A percentile compares a stretch with the other conserved stretches of the same genome.
Conservation (phyloP, 2,888 invertebrate genomes). For the Andrena trimmerana region DNA sequence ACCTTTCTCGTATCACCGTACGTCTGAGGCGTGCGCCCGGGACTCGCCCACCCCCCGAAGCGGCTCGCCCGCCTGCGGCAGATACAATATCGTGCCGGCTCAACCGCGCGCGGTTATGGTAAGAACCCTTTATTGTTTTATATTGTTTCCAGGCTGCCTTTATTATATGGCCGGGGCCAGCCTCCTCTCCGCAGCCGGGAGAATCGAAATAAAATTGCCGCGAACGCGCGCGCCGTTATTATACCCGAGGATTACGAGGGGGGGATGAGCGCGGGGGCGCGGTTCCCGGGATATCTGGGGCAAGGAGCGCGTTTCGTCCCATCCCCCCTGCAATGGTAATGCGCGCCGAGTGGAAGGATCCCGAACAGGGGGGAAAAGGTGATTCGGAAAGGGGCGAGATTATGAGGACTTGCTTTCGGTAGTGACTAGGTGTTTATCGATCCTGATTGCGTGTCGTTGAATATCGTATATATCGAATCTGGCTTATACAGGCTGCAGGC, state of each 20-base stretch:
- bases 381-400: constrained; percentile 12
- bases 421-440: neutral
- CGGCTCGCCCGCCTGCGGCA: constrained; percentile 44
- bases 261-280: constrained; percentile 1
- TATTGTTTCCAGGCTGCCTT: constrained; percentile 82
- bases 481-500: neutral
- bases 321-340: neutral
- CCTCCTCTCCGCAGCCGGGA: constrained; percentile 38
- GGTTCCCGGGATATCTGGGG: constrained; percentile 28
- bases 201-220: constrained; percentile 82
- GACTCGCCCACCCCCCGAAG: constrained; percentile 52
- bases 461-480: neutral
- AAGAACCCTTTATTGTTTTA: constrained; percentile 84
- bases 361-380: constrained; percentile 3
- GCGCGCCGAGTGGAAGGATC: constrained; percentile 14
- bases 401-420: constrained; percentile 19
- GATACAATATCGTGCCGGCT: constrained; percentile 80
- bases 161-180: constrained; percentile 73
- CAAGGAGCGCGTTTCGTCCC: constrained; percentile 17
- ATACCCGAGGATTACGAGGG: constrained; percentile 34
- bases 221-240: constrained; percentile 52
- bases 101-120: constrained; percentile 79
- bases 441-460: constrained; percentile 1
- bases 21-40: constrained; percentile 39
- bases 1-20: constrained; percentile 54